These are phyloP conservation scores for Kryphioiulus occultus DNA, from an alignment of 2,888 invertebrate genomes.

Conservation along the genomic window DNA sequence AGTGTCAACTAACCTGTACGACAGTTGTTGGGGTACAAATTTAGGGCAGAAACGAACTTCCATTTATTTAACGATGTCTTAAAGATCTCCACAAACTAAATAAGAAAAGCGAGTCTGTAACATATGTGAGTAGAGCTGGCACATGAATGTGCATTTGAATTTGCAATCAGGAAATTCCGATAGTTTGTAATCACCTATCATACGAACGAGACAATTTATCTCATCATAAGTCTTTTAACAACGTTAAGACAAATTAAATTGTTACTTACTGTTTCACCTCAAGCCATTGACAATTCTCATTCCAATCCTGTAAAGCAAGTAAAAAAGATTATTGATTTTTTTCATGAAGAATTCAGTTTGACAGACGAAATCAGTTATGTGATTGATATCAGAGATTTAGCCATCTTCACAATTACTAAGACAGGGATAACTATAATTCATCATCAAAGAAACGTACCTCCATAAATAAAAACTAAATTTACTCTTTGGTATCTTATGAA, in stretches of 20 bases:
- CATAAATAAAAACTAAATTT: no score
- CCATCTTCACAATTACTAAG: neutral
- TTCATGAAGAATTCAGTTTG: neutral
- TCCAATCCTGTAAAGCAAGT: neutral
- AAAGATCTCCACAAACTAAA: no score
- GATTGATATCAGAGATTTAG: neutral
- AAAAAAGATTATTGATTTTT: neutral
- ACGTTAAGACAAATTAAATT: neutral
- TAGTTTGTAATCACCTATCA: conserved; percentile 13
- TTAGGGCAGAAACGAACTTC: no score
- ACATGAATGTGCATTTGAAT: neutral
- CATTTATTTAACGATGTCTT: no score
- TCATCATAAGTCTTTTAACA: neutral
- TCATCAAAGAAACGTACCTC: neutral
- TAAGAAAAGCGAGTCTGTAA: no score
- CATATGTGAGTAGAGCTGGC: no score
- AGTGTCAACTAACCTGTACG: no score
- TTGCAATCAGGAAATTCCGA: neutral
- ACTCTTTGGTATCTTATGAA: no score
- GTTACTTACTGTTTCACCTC: neutral
- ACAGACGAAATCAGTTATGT: neutral
- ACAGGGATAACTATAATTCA: conserved; percentile 29
- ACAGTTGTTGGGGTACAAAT: no score
- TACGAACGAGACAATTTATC: neutral
- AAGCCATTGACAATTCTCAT: neutral